Evolutionary conservation across 1,140 invertebrate species (phyloP), one percentile per base, ranked within the genome.

Genomic region (Augochlora pura): DNA sequence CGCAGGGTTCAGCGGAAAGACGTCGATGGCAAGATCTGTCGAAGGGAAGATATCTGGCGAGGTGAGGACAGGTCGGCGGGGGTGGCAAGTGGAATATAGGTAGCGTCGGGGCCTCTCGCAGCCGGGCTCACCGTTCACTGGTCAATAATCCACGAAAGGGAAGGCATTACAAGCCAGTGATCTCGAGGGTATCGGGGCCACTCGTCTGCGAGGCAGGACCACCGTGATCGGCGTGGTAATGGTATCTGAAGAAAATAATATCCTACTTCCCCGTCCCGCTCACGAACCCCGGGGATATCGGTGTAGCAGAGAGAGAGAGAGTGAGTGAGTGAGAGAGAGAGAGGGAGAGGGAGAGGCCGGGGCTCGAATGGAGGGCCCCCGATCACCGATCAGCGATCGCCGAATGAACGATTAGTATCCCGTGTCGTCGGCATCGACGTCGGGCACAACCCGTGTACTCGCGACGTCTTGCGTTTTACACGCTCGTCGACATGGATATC

Each of bases 131-230:
- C 83, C 80, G 90, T 91, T 90, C 87, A 90, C 79, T 90, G 90
- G 88, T 90, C 89, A 91, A 91, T 90, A 90, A 91, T 91, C 87
- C 86, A 88, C 89, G 88, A 90, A 90, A 91, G 90, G 89, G 91
- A 91, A 92, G 92, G 92, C 92, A 93, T 92, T 92, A 92, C 91
- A 89, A 93, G 85, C 91, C 80, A 92, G 83, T 92, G 92, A 92
- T 91, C 91, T 86, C 84, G 88, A 72, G 87, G 86, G 80, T 90
- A 89, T 88, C 88, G 84, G 83, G 83, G 83, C 85, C 71, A 83
- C 80, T 80, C 67, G 83, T 81, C 69, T 84, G 86, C 85, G 74
- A 89, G 88, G 89, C 87, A 91, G 90, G 92, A 93, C 92, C 92
- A 93, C 92, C 92, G 86, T 89, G 91, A 87, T 83, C 80, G 90